Percentiles rank a stretch among this genome's conserved stretches.
These are phyloP conservation scores for Nemurella pictetii DNA, from an alignment of 2,888 invertebrate species.

Conservation along the genomic window DNA sequence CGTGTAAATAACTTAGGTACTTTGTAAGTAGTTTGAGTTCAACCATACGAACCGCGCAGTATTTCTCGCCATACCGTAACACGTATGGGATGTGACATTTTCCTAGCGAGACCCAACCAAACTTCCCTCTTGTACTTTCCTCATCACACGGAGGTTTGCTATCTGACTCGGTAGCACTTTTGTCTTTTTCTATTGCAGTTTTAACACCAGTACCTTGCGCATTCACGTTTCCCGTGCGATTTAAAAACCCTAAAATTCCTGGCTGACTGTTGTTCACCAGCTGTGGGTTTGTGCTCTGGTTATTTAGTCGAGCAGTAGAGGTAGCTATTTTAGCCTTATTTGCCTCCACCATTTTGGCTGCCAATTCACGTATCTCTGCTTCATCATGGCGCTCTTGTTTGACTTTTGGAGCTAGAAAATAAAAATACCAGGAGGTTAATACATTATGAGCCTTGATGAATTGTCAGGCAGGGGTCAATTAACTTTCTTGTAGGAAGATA, in stretches of 20 bases:
- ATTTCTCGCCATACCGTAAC: conserved; percentile 79
- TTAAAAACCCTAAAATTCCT: conserved; percentile 38
- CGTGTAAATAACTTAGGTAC: conserved; percentile 84
- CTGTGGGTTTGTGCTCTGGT: conserved; percentile 26
- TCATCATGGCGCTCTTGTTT: conserved; percentile 81
- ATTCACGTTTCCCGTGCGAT: background rate
- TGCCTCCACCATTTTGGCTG: conserved; percentile 84
- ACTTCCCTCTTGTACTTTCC: conserved; percentile 60
- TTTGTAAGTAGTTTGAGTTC: conserved; percentile 88
- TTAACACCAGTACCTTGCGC: background rate
- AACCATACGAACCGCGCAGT: conserved; percentile 92
- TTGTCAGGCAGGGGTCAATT: background rate
- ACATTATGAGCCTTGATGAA: background rate
- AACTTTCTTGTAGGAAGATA: too few relatives aligned
- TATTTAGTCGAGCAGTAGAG: conserved; percentile 31
- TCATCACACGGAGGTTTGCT: conserved; percentile 48
- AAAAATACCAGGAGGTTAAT: background rate
- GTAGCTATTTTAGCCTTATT: conserved; percentile 66
- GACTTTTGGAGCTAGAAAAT: conserved; percentile 52
- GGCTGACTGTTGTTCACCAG: conserved; percentile 43
- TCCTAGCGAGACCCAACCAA: conserved; percentile 89
- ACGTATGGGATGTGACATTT: conserved; percentile 88
- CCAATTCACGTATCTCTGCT: conserved; percentile 83
- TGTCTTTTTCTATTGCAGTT: conserved; percentile 34
- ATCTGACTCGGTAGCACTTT: conserved; percentile 47